A percentile compares a stretch with the other conserved stretches of the same genome.
Evolutionary conservation across 2,797 vertebrate genomes (phyloP).

Genomic region (Channallabes apus): DNA sequence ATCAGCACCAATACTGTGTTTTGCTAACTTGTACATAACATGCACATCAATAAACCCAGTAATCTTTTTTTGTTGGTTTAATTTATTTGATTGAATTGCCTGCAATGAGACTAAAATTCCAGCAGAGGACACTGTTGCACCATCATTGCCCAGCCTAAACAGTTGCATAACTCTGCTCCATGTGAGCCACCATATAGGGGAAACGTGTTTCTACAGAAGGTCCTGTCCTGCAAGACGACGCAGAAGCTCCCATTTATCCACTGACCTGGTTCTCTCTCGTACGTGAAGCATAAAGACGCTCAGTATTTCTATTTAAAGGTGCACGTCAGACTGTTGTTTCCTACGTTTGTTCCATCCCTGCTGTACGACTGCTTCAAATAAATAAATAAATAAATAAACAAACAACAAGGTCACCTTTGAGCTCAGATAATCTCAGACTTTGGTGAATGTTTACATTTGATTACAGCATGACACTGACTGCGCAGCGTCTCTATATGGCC

Average conservation of each 20-base stretch:
- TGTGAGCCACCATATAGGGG: constrained; percentile 26
- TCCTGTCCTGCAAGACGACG: constrained; percentile 29
- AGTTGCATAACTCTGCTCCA: constrained; percentile 35
- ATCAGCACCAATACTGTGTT: too few species aligned
- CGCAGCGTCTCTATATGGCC: constrained; percentile 47
- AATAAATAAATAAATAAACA: background rate
- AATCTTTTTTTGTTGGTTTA: background rate
- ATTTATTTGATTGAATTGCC: background rate
- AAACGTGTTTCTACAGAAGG: constrained; percentile 32
- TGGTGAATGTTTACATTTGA: constrained; percentile 36
- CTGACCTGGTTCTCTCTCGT: constrained; percentile 8
- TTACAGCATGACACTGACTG: constrained; percentile 49
- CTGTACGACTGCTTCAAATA: background rate
- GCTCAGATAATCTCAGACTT: constrained; percentile 21
- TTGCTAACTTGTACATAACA: background rate
- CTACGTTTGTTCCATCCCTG: constrained; percentile 39
- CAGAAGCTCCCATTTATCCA: constrained; percentile 8
- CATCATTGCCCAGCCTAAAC: background rate
- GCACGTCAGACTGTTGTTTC: constrained; percentile 17
- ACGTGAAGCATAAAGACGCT: constrained; percentile 19
- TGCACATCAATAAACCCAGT: background rate
- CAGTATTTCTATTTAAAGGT: constrained; percentile 31
- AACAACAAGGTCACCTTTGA: constrained; percentile 37
- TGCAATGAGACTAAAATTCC: constrained; percentile 41
- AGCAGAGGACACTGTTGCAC: constrained; percentile 66